Percentiles rank a stretch among this genome's conserved stretches.
Evolutionary conservation across 2,888 invertebrate species (phyloP).

Genomic region (Cosmia pyralina): DNA sequence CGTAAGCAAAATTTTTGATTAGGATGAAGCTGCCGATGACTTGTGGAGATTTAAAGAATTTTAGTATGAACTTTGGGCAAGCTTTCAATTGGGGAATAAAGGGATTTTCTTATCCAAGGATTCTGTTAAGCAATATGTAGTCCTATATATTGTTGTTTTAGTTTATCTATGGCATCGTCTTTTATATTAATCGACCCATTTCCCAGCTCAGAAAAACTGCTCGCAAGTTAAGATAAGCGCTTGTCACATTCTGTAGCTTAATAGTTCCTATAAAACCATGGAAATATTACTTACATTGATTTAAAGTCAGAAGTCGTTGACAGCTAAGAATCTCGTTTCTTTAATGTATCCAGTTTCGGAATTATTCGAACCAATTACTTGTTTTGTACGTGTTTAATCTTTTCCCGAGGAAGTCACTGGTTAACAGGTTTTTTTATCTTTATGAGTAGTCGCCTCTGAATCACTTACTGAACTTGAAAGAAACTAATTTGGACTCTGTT

Average conservation of each 20-base stretch:
- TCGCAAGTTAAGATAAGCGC: slow-evolving; percentile 42
- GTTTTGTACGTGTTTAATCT: slow-evolving; percentile 77
- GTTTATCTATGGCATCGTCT: slow-evolving; percentile 34
- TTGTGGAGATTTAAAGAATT: background rate
- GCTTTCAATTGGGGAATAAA: background rate
- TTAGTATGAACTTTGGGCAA: background rate
- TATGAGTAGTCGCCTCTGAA: slow-evolving; percentile 76
- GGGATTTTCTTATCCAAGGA: background rate
- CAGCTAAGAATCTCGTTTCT: slow-evolving; percentile 71
- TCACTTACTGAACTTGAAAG: slow-evolving; percentile 69
- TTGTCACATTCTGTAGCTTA: slow-evolving; percentile 44
- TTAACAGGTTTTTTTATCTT: slow-evolving; percentile 82
- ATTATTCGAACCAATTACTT: slow-evolving; percentile 78
- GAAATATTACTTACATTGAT: slow-evolving; percentile 58
- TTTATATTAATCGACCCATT: slow-evolving; percentile 33
- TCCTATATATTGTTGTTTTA: slow-evolving; percentile 7
- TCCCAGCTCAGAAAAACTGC: slow-evolving; percentile 16
- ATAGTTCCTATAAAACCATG: slow-evolving; percentile 42
- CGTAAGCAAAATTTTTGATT: background rate
- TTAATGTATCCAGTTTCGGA: slow-evolving; percentile 74
- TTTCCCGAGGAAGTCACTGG: slow-evolving; percentile 81
- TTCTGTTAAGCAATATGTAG: background rate
- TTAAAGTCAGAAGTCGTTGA: slow-evolving; percentile 63
- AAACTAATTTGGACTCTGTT: slow-evolving; percentile 64
- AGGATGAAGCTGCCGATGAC: background rate